Evolutionary conservation across 2,113 vertebrate genomes (phyloP).

Genomic region (Microtus oregoni): DNA sequence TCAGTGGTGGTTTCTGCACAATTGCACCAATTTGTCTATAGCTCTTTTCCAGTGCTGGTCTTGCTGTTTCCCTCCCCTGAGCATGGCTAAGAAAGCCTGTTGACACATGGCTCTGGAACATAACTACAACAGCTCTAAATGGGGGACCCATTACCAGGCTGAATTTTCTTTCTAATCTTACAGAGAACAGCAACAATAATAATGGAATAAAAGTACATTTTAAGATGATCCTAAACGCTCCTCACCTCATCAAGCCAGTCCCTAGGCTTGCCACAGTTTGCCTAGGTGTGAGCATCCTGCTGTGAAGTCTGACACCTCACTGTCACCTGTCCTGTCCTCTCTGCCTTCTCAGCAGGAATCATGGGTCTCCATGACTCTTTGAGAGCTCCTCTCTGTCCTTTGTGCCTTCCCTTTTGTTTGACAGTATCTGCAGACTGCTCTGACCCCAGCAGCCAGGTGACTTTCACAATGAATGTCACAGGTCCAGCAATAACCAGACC

Average conservation of each 20-base stretch:
- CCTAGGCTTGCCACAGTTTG: neutral
- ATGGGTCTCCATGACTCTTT: neutral
- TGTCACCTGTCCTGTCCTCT: neutral
- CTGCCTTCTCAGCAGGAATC: neutral
- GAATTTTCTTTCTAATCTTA: slow-evolving; percentile 12
- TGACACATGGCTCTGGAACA: neutral
- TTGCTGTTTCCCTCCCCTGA: neutral
- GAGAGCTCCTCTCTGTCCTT: neutral
- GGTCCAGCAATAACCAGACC: neutral
- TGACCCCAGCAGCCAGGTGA: neutral
- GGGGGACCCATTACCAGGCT: neutral
- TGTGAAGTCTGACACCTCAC: no score
- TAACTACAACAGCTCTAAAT: neutral
- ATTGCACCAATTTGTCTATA: neutral
- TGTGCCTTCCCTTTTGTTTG: neutral
- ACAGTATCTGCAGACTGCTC: neutral
- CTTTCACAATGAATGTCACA: neutral
- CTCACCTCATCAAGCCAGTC: neutral
- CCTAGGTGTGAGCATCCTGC: neutral
- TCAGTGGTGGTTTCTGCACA: neutral
- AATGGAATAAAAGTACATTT: slow-evolving; percentile 4
- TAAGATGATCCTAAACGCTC: neutral
- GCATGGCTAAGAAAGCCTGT: neutral
- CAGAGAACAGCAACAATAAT: neutral
- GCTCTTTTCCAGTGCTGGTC: neutral